Evolutionary conservation across 2,113 vertebrate species (phyloP).

Genomic region (Sminthopsis crassicaudata): DNA sequence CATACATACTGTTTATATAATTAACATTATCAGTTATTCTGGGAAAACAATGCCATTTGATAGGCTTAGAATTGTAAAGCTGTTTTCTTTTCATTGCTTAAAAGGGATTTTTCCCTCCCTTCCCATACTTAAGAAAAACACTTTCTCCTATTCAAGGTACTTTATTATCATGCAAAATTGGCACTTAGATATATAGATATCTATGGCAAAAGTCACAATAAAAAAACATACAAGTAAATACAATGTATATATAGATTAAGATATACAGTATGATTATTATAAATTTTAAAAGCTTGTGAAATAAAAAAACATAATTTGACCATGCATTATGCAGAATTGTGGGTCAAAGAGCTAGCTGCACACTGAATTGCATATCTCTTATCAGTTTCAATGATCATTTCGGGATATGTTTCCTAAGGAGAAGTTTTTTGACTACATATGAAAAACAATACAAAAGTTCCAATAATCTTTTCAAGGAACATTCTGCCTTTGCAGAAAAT

Average conservation of each 20-base stretch:
- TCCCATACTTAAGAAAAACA: not conserved
- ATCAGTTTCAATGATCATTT: conserved; percentile 45
- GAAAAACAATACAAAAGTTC: conserved; percentile 22
- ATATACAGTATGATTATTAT: not conserved
- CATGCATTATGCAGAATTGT: conserved; percentile 53
- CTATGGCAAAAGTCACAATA: conserved; percentile 49
- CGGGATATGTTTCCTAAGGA: conserved; percentile 30
- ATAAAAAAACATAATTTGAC: conserved; percentile 48
- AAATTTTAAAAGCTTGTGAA: conserved; percentile 48
- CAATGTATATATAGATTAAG: conserved; percentile 32
- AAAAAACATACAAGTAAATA: conserved; percentile 54
- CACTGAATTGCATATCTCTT: conserved; percentile 9
- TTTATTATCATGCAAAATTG: conserved; percentile 60
- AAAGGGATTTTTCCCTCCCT: not conserved
- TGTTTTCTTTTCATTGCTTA: conserved; percentile 39
- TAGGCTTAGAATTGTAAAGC: conserved; percentile 29
- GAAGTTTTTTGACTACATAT: conserved; percentile 32
- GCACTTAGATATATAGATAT: conserved; percentile 23
- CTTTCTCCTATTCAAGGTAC: conserved; percentile 53
- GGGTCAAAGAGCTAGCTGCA: conserved; percentile 37
- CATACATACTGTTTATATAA: conserved; percentile 37
- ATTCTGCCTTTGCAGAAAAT: conserved; percentile 10
- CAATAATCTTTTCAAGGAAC: conserved; percentile 56
- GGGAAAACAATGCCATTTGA: conserved; percentile 5
- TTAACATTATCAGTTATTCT: conserved; percentile 39